Evolutionary conservation across 2,113 vertebrate genomes (phyloP), one percentile per base, ranked within the genome.

Genomic region (Prochilodus magdalenae): DNA sequence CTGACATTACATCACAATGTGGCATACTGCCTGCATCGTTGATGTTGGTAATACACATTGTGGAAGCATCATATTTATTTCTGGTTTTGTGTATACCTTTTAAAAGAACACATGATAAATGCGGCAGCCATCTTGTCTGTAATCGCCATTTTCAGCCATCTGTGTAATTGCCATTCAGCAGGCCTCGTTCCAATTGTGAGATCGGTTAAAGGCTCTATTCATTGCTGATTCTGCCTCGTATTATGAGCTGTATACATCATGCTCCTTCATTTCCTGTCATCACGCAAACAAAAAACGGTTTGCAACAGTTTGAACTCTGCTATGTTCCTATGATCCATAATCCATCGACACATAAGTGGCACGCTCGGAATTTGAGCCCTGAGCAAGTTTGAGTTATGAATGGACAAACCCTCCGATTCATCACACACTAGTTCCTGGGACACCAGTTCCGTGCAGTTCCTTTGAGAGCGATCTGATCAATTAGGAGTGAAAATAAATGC

Each of bases 401-500:
- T 62, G 60, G 81, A 86, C 85, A 83, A 63, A 75, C 66, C 67
- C 13, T 47, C 22, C 33, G 72, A 70, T 83, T 86, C 78, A 63
- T 77, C 69, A 77, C 1, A 53, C 8, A 15, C 24, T 16, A 36
- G 27, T 75, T 62, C 24, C 36, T 51, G 59, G 53, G 69, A 77
- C 75, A 62, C 73, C 69, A n/a, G 67, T 77, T 73, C 47, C 85
- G 77, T 74, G 60, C 47, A 73, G 80, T 87, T n/a, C 77, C 77
- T 85, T 77, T 15, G 83, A 83, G 86, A 69, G 80, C 8, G 8
- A 79, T 78, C 73, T 36, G 83, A 87, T 87, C 86, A 87, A 85
- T 87, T 87, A 87, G 80, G 77, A 49, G 83, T 82, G 69, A 84
- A 88, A 91, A 87, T 85, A 90, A 93, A 87, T 89, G 65, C 83